These are phyloP conservation scores for Chamaea fasciata DNA, from an alignment of 2,113 vertebrate species.

Conservation along the genomic window DNA sequence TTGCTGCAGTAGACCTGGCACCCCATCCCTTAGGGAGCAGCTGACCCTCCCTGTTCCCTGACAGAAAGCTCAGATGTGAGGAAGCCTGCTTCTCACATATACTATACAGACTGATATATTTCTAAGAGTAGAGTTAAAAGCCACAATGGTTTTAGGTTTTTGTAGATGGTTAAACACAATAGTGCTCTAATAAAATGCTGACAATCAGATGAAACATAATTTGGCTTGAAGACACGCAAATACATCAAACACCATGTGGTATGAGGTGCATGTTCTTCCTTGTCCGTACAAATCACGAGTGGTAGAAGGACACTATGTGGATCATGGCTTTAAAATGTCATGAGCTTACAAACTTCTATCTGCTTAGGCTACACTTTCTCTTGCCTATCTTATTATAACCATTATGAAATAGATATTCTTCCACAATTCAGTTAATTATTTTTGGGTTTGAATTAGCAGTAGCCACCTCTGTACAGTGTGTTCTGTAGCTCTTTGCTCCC, in stretches of 20 bases:
- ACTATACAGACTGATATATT: not conserved
- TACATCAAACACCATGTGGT: not conserved
- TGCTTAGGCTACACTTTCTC: not conserved
- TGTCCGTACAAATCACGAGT: not conserved
- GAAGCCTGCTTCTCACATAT: not conserved
- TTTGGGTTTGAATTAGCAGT: not conserved
- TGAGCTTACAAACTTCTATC: not conserved
- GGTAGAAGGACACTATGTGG: not conserved
- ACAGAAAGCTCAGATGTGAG: not conserved
- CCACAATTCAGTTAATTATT: not conserved
- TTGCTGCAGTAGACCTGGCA: not conserved
- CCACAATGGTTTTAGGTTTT: not conserved
- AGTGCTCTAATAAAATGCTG: not conserved
- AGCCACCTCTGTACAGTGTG: not conserved
- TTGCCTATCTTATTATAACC: not conserved
- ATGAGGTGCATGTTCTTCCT: not conserved
- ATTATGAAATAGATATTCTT: not conserved
- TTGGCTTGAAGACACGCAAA: not conserved
- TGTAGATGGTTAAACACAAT: not conserved
- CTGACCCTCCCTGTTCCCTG: not conserved
- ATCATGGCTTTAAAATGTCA: not conserved
- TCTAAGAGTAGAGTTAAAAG: not conserved
- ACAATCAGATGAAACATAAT: not conserved
- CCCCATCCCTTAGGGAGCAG: not conserved
- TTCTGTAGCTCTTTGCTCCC: not conserved